Percentiles rank a stretch among this genome's conserved stretches.
phyloP scores from a whole-genome alignment of 2,113 vertebrate genomes.

The Stomatorhinus ivindoensis region DNA sequence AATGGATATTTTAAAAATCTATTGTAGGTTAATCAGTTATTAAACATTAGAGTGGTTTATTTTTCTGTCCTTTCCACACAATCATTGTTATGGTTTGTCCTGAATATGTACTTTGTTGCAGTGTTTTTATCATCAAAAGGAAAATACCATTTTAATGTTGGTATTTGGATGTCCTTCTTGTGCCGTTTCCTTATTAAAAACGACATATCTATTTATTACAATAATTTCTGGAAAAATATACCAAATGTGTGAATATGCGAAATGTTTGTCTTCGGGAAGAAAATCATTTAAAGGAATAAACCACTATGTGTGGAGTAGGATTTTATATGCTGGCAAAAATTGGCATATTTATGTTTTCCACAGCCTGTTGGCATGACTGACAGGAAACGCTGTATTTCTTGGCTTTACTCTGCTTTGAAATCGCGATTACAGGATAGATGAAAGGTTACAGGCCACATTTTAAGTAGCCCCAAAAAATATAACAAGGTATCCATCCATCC shows the following conservation, averaged over 20 bases:
- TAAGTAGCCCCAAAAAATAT: not conserved
- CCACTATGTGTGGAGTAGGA: not conserved
- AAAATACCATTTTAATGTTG: no score
- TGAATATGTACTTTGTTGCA: not conserved
- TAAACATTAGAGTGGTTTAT: not conserved
- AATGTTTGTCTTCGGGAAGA: not conserved
- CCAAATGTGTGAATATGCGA: not conserved
- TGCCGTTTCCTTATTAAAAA: not conserved
- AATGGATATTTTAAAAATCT: not conserved
- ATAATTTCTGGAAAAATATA: not conserved
- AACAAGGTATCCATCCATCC: not conserved
- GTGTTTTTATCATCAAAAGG: not conserved
- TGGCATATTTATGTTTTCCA: not conserved
- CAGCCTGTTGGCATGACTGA: not conserved
- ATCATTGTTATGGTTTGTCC: not conserved
- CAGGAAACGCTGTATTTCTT: not conserved
- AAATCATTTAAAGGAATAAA: not conserved
- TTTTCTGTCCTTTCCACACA: not conserved
- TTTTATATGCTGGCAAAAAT: not conserved
- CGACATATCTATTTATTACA: not conserved
- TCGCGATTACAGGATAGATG: not conserved
- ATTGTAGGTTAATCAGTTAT: not conserved
- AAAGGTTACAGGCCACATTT: not conserved
- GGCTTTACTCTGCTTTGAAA: not conserved
- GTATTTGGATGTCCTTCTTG: no score